Evolutionary conservation across 2,888 invertebrate genomes (phyloP).

Genomic region (Caenorhabditis virilis): DNA sequence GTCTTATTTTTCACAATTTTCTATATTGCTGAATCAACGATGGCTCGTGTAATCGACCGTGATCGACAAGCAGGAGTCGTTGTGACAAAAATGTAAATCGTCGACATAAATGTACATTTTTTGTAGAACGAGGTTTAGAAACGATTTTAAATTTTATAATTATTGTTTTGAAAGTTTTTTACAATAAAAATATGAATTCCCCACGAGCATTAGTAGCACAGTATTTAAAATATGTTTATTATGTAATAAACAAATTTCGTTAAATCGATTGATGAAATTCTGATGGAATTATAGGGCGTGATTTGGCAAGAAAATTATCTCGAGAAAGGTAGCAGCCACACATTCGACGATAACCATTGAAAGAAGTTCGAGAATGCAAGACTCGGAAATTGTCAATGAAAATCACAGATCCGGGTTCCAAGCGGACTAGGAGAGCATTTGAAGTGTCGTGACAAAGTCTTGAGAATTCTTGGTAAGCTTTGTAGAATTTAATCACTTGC

Average conservation of each 20-base stretch:
- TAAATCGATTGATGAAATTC: background rate
- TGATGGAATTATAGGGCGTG: slow-evolving; percentile 22
- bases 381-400: slow-evolving; percentile 82
- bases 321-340: slow-evolving; percentile 79
- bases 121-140: background rate
- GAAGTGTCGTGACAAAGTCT: slow-evolving; percentile 48
- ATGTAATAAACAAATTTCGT: no score
- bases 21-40: slow-evolving; percentile 41
- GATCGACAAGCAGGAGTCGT: slow-evolving; percentile 56
- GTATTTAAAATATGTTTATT: no score
- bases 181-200: no score
- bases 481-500: slow-evolving; percentile 53
- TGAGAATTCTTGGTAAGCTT: slow-evolving; percentile 60
- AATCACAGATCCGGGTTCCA: slow-evolving; percentile 77
- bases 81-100: slow-evolving; percentile 38
- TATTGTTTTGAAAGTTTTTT: no score
- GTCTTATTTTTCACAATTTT: slow-evolving; percentile 50
- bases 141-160: background rate
- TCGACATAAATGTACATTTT: no score
- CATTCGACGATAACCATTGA: slow-evolving; percentile 75
- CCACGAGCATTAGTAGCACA: no score
- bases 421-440: slow-evolving; percentile 50
- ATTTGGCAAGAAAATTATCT: slow-evolving; percentile 71
- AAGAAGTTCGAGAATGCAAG: slow-evolving; percentile 78
- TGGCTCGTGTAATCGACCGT: slow-evolving; percentile 37